These are phyloP conservation scores for Herminia tarsipennalis DNA, from an alignment of 2,888 invertebrate species.

Conservation along the genomic window DNA sequence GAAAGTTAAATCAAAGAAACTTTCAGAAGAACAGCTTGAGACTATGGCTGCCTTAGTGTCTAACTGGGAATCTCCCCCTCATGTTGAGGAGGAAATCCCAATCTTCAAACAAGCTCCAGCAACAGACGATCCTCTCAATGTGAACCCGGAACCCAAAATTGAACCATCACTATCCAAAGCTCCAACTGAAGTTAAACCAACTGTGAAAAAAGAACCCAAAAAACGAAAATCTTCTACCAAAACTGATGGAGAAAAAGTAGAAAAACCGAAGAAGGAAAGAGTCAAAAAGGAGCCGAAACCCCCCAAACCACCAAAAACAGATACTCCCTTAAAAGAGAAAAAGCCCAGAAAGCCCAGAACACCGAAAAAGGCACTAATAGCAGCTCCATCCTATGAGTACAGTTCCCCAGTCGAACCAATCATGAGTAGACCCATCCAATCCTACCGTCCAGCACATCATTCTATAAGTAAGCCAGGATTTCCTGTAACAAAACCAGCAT, in stretches of 20 bases:
- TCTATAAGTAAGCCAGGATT: not conserved
- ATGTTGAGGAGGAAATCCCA: slow-evolving; percentile 50
- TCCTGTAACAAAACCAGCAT: not conserved
- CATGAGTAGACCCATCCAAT: slow-evolving; percentile 47
- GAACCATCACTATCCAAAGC: slow-evolving; percentile 1
- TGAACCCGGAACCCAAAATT: slow-evolving; percentile 20
- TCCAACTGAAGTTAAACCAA: not conserved
- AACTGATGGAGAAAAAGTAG: slow-evolving; percentile 43
- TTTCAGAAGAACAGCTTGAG: slow-evolving; percentile 67
- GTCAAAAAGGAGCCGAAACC: slow-evolving; percentile 51
- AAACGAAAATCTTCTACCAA: slow-evolving; percentile 61
- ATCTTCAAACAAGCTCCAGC: slow-evolving; percentile 21
- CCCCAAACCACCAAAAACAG: slow-evolving; percentile 38
- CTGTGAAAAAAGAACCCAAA: slow-evolving; percentile 58
- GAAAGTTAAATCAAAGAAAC: slow-evolving; percentile 66
- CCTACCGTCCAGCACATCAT: slow-evolving; percentile 36
- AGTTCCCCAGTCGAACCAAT: slow-evolving; percentile 65
- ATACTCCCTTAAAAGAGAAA: slow-evolving; percentile 54
- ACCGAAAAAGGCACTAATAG: slow-evolving; percentile 56
- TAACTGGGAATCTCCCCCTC: slow-evolving; percentile 73
- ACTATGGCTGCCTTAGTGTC: slow-evolving; percentile 67
- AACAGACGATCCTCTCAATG: slow-evolving; percentile 37
- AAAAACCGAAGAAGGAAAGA: slow-evolving; percentile 59
- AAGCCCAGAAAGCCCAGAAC: slow-evolving; percentile 69
- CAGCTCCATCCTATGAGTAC: slow-evolving; percentile 49